Base-by-base conservation (phyloP, 2,888 invertebrate genomes). In the Nomada fucata region DNA sequence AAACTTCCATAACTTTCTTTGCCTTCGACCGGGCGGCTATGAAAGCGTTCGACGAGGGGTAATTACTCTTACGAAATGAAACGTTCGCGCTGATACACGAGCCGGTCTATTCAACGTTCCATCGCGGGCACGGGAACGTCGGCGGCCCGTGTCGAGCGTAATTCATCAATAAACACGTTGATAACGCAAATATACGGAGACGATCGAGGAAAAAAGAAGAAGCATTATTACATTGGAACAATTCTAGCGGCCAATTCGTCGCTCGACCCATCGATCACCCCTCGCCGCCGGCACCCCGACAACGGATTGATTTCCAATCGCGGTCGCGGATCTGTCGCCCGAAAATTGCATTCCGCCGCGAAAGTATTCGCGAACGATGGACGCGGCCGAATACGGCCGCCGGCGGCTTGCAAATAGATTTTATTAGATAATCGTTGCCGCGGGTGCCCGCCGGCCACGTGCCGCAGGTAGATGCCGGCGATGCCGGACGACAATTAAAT, bases 401-500 rank as follows among this genome's bases (percentile, higher is more conserved):
- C 55, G 42, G 26, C 23, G 42, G 60, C 7, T 36, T 4, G 42
- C 20, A 69, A 65, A 79, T 70, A 68, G 59, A 59, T 59, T 59
- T 53, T 47, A 77, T 81, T 69, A 26, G 50, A 73, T 81, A 36
- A 76, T 61, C 76, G 29, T 10, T 10, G 53, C 0, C 29, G 61
- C 67, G 63, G 68, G 57, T 72, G n/a, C 36, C 3, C 20, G 23
- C 15, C 13, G 47, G 50, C 18, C 18, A 4, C 20, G 50, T 7
- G 2, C 0, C 15, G 15, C 18, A 4, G 11, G 61, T 10, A 26
- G 59, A 4, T 15, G 36, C 2, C 20, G 36, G 36, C 15, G 50
- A 26, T 23, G 71, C 26, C 18, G 63, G 47, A 63, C 68, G 79
- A 68, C 75, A 69, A 82, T 82, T 79, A 72, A 80, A 80, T 76